Evolutionary conservation across 1,140 invertebrate species (phyloP), one percentile per base, ranked within the genome.

Genomic region (Pseudomyrmex flavicornis): DNA sequence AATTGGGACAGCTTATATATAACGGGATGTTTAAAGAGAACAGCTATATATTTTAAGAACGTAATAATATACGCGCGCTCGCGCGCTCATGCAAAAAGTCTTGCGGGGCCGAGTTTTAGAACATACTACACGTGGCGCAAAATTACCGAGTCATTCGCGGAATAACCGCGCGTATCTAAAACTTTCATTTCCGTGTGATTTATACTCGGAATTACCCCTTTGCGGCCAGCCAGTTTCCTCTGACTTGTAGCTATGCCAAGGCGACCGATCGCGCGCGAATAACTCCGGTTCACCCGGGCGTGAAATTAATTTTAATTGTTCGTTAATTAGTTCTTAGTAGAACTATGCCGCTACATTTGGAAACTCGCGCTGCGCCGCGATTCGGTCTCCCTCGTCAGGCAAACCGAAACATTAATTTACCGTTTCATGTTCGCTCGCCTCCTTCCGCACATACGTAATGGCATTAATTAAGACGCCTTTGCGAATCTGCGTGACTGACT

Each of bases 291-390:
- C 70, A 62, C 59, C 63, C 62, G 20, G 44, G 83, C 74, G 86
- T 90, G 85, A 90, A 91, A 91, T 91, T 90, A 89, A 91, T 90
- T 91, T 91, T 89, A 89, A 90, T 90, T 87, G 90, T 89, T 89
- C 85, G 83, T 90, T 90, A 89, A 88, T 91, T 88, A 88, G 89
- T 91, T 91, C 58, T 58, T 46, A 72, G 54, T 22, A 22, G 62
- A 86, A 87, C 86, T 87, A 88, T 86, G 82, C 74, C 35, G 82
- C 50, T 26, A 44, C 72, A 69, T 58, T 61, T 22, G 65, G 56
- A 59, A 58, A 48, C 52, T 46, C 2, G 8, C 35, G 50, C 54
- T 48, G 44, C 26, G 54, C 20, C 63, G 35, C 66, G 44, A 70
- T 58, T 75, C 56, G 26, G 74, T 62, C 15, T 79, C 63, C 35